phyloP scores from a whole-genome alignment of 1,140 invertebrate genomes.

The Nasonia giraulti region DNA sequence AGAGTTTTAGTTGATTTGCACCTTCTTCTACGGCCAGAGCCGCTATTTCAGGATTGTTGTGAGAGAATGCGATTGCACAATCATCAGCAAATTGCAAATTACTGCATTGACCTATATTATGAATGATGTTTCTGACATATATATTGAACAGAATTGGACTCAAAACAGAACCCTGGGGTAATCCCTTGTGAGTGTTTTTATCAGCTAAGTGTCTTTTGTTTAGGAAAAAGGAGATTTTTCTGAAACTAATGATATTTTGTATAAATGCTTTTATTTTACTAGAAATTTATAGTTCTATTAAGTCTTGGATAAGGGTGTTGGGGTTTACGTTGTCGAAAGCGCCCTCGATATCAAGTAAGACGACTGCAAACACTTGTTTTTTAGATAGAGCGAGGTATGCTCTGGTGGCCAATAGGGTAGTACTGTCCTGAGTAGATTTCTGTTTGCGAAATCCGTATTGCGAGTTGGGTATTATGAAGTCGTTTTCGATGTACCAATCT shows the following conservation, averaged over 20 bases:
- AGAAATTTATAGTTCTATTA: slow-evolving; percentile 25
- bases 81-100: slow-evolving; percentile 50
- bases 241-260: background rate
- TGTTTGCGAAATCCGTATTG: slow-evolving; percentile 53
- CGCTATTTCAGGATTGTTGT: background rate
- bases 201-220: background rate
- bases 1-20: background rate
- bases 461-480: slow-evolving; percentile 33
- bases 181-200: slow-evolving; percentile 10
- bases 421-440: slow-evolving; percentile 45
- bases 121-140: slow-evolving; percentile 38
- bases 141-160: slow-evolving; percentile 52
- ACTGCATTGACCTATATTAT: slow-evolving; percentile 1
- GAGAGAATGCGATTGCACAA: slow-evolving; percentile 7
- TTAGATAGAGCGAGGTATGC: slow-evolving; percentile 20
- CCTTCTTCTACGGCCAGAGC: background rate
- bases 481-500: slow-evolving; percentile 42
- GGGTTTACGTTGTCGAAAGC: slow-evolving; percentile 53
- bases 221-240: slow-evolving; percentile 31
- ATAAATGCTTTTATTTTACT: slow-evolving; percentile 20
- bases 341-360: slow-evolving; percentile 52
- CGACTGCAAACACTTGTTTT: too few relatives aligned
- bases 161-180: slow-evolving; percentile 48
- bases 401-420: slow-evolving; percentile 35
- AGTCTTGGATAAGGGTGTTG: slow-evolving; percentile 26